These are phyloP conservation scores for Oreochromis aureus DNA, from an alignment of 2,113 vertebrate genomes.

Conservation along the genomic window DNA sequence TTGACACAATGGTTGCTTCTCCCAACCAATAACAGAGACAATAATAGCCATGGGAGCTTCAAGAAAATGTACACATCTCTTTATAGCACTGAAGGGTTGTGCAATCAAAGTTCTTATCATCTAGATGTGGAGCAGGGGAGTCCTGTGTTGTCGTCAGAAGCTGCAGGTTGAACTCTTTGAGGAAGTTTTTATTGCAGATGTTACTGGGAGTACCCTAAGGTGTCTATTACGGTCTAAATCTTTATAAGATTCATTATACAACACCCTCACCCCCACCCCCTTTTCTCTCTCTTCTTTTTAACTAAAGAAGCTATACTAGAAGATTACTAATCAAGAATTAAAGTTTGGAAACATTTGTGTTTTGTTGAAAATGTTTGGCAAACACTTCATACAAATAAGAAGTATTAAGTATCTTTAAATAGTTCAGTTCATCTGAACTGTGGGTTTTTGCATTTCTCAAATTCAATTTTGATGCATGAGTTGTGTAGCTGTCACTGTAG, in stretches of 20 bases:
- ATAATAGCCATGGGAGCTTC: slow-evolving; percentile 14
- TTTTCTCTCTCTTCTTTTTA: background rate
- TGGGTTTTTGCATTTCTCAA: background rate
- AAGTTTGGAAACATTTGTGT: background rate
- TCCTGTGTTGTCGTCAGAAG: slow-evolving; percentile 5
- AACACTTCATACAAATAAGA: background rate
- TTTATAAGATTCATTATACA: background rate
- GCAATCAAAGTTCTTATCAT: slow-evolving; percentile 31
- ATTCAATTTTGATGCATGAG: background rate
- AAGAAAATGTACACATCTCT: slow-evolving; percentile 19
- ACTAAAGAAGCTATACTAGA: background rate
- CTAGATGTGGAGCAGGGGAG: slow-evolving; percentile 8
- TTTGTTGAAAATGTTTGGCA: background rate
- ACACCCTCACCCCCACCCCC: background rate
- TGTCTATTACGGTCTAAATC: background rate
- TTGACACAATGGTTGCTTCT: slow-evolving; percentile 33
- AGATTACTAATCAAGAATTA: background rate
- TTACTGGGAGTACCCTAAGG: background rate
- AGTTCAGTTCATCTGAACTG: fast-evolving
- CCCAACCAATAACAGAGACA: slow-evolving; percentile 18
- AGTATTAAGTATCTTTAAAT: background rate
- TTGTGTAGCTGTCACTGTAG: background rate
- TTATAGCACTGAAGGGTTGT: slow-evolving; percentile 1
- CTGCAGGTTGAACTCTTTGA: background rate
- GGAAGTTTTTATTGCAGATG: slow-evolving; percentile 4